Evolutionary conservation across 53 echinoderm and acorn worm species (phyloP), one percentile per base, ranked within the genome.

Genomic region (Temnopleurus reevesii): DNA sequence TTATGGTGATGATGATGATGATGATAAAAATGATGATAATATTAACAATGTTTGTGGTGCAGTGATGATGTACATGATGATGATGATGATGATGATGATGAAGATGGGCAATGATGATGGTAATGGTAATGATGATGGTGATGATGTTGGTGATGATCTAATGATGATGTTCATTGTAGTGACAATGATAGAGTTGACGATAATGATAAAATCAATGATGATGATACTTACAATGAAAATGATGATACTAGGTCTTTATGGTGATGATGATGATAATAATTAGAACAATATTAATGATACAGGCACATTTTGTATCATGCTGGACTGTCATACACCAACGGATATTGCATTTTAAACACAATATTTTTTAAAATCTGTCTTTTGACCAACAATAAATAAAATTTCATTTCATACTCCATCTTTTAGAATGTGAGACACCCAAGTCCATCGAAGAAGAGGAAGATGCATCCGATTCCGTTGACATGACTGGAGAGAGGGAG

Each of bases 381-480:
- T n/a, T n/a, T n/a, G n/a, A n/a, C n/a, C n/a, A n/a, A n/a, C n/a
- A 49, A 1, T 49, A 12, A 49, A 49, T 9, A 49, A 49, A 1
- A 25, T n/a, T 60, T 8, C 21, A 8, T 60, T 0, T 0, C 21
- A 27, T 46, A 8, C 53, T 60, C 7, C 30, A 8, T 57, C 36
- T 28, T n/a, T 1, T 29, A 96, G 97, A 95, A 71, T 96, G 91
- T 64, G 97, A 95, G 43, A 96, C 97, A 1, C 97, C 97, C 12
- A 92, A 93, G 83, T 96, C 97, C 0, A 84, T 96, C 12, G 97
- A 96, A 54, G 96, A 96, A 15, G 96, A 96, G 77, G 94, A 93
- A 55, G 92, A 91, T 49, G 92, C 92, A 0, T 93, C 95, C 2
- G 97, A 96, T 77, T 92, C 95, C 5, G 81, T 93, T 29, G 92